Percentiles rank a stretch among this genome's conserved stretches.
phyloP scores from a whole-genome alignment of 2,113 vertebrate species.

The Dipodomys stephensi region DNA sequence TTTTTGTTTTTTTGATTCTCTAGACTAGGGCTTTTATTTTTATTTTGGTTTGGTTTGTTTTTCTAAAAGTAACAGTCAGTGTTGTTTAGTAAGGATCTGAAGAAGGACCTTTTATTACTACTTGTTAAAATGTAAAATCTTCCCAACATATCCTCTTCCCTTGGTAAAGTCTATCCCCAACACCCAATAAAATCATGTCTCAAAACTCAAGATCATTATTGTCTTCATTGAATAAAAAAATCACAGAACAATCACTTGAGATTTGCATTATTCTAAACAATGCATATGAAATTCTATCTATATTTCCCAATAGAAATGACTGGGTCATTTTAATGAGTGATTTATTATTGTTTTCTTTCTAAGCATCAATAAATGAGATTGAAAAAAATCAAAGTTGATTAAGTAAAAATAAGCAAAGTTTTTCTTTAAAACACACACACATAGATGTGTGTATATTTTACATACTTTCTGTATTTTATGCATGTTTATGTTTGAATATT shows the following conservation, averaged over 20 bases:
- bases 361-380: constrained; percentile 80
- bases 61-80: constrained; percentile 38
- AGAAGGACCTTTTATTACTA: constrained; percentile 33
- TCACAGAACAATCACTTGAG: constrained; percentile 82
- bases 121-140: constrained; percentile 68
- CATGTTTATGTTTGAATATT: not conserved
- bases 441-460: not conserved
- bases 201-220: not conserved
- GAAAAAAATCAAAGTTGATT: constrained; percentile 84
- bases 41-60: constrained; percentile 39
- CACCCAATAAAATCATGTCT: constrained; percentile 67
- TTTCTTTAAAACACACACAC: constrained; percentile 60
- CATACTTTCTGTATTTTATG: not conserved
- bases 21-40: not conserved
- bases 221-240: constrained; percentile 79
- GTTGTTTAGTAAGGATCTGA: constrained; percentile 42
- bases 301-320: constrained; percentile 84
- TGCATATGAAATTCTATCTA: constrained; percentile 86
- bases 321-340: constrained; percentile 85
- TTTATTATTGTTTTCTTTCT: constrained; percentile 86
- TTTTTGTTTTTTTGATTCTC: not conserved
- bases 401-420: constrained; percentile 76
- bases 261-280: constrained; percentile 85
- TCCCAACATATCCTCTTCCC: not conserved
- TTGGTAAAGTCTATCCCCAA: not conserved